Conservation (phyloP, 1,140 invertebrate species). For the Ceratosolen solmsi region DNA sequence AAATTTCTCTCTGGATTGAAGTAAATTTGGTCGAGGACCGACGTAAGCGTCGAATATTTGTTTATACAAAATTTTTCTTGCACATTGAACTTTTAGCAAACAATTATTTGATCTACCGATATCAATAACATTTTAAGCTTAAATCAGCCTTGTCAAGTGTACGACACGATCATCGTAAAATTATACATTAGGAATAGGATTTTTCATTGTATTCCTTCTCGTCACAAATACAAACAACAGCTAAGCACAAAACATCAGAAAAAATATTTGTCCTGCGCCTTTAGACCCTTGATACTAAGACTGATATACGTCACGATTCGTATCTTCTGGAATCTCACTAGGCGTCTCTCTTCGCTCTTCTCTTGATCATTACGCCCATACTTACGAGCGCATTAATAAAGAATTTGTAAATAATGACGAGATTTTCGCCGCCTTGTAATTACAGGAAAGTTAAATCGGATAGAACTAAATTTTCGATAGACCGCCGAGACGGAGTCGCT, state of each 20-base stretch:
- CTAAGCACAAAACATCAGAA: neutral
- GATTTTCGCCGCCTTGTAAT: neutral
- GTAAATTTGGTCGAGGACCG: too few species aligned
- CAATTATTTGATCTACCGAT: too few species aligned
- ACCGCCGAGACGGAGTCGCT: neutral
- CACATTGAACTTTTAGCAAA: too few species aligned
- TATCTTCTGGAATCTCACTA: neutral
- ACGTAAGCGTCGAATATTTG: too few species aligned
- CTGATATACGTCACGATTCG: neutral
- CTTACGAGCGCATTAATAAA: neutral
- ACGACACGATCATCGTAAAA: too few species aligned
- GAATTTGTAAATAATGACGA: neutral
- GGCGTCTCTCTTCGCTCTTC: too few species aligned
- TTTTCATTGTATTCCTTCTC: too few species aligned
- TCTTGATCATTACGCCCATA: neutral
- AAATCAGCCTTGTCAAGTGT: neutral
- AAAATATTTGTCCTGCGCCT: neutral
- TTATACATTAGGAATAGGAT: too few species aligned
- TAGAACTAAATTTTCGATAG: neutral
- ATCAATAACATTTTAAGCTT: constrained; percentile 16
- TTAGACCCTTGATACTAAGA: neutral
- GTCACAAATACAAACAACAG: neutral
- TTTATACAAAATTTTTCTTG: too few species aligned
- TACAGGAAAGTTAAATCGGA: neutral
- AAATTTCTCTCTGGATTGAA: too few species aligned